Evolutionary conservation across 2,113 vertebrate species (phyloP), one percentile per base, ranked within the genome.

Genomic region (Proterorhinus semilunaris): DNA sequence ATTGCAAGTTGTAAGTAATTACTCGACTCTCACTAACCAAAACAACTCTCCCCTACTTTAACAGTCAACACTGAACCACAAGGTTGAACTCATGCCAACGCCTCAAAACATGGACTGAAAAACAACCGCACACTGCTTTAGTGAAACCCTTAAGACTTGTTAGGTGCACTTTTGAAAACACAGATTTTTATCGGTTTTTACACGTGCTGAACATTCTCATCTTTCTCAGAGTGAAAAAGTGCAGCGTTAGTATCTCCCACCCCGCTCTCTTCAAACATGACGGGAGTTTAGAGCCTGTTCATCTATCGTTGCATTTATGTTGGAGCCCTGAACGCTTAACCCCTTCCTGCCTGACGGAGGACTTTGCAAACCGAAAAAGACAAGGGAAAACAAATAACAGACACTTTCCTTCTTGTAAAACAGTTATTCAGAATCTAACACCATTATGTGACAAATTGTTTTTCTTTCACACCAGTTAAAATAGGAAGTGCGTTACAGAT

Each of bases 11-110:
- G 4, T 27, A 55, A 6, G 17, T 69, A 72, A 51, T 62, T 45
- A 66, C 79, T 75, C 49, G 43, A 85, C 59, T 72, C 73, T 72
- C 49, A 66, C 10, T 66, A 51, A 64, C 16, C 48, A 66, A 77
- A 85, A 76, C 59, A 79, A 78, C 68, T 63, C 71, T 79, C 62
- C 72, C 17, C 59, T 7, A 73, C 66, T 65, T 79, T 81, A 62
- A 78, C 68, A 78, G 72, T 63, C 77, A 84, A 83, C 80, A 72
- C 49, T 65, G 80, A 86, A 76, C 71, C 83, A 80, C 78, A 81
- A 78, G 84, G 63, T 75, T 83, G 46, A 74, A 65, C 78, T 83
- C 66, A 76, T 65, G 66, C 65, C 67, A 11, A 71, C 78, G 74
- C 74, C 76, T 81, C 68, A 69, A 69, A 71, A 71, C 78, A 76